Base-by-base conservation (phyloP, 2,888 invertebrate genomes). In the Spisula subtruncata region DNA sequence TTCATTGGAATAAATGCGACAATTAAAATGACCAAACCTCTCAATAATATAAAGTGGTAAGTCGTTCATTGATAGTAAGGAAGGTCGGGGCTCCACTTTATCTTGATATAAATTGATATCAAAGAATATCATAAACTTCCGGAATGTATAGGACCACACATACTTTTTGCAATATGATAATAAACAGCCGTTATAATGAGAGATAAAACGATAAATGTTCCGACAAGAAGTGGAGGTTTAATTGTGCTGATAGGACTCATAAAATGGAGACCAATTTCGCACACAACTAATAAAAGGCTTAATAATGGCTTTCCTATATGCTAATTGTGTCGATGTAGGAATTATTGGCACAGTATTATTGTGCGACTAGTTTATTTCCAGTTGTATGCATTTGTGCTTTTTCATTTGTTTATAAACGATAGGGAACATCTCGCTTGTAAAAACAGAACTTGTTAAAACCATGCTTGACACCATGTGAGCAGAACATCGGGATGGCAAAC, bases 201-300 rank as follows among this genome's bases (percentile, higher is more conserved):
- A 66, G 32, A 75, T 75, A 75, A 75, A 75, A 75, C 75, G 18
- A 25, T 75, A 75, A 75, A 75, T 75, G 18, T 32, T 75, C 32
- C 32, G 75, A 75, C 75, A 75, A 75, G 75, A 35, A 32, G 75
- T 75, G 35, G 29, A 75, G 75, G 32, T 29, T 75, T 75, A 35
- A 75, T 75, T 75, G 14, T 18, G 35, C 75, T 16, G 75, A 75
- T 75, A 75, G 75, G 75, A 75, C 32, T 75, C 75, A 35, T 75
- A 75, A 75, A 75, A 75, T 18, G 35, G 35, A 75, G 75, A 75
- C 75, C 75, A 75, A 75, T 75, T 75, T 75, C 32, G 18, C 75
- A 75, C 75, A 75, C 75, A 75, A 75, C 32, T 35, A 75, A 75
- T 75, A 75, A 75, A 75, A 75, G 25, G 35, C 75, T 32, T 32